Evolutionary conservation across 2,888 invertebrate species (phyloP).

Genomic region (Stenolophus ochropezus): DNA sequence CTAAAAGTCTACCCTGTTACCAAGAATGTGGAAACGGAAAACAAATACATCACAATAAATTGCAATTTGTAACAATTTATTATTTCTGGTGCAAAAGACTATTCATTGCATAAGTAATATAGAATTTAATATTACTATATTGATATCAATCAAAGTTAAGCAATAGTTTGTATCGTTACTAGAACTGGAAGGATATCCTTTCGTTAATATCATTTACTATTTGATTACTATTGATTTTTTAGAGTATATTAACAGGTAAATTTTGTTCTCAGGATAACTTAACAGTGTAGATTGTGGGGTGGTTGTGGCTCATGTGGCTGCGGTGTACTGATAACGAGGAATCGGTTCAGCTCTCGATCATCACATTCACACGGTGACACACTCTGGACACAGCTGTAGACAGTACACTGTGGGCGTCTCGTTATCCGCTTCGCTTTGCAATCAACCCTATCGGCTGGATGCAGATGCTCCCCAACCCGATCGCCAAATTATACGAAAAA

Average conservation of each 20-base stretch:
- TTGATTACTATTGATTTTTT: too few species aligned
- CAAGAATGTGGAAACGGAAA: not conserved
- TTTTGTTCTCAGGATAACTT: not conserved
- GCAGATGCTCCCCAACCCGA: not conserved
- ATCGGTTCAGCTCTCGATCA: conserved; percentile 27
- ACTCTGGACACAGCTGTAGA: conserved; percentile 39
- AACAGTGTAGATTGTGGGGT: conserved; percentile 33
- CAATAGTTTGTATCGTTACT: too few species aligned
- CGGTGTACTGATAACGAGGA: conserved; percentile 53
- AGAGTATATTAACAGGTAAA: too few species aligned
- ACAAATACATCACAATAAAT: not conserved
- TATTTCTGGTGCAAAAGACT: too few species aligned
- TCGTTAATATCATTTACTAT: too few species aligned
- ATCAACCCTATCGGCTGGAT: not conserved
- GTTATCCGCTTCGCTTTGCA: conserved; percentile 50
- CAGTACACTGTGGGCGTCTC: conserved; percentile 43
- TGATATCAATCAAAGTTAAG: too few species aligned
- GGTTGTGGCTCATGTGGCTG: conserved; percentile 45
- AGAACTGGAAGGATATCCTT: too few species aligned
- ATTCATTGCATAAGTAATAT: too few species aligned
- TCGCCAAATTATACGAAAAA: not conserved
- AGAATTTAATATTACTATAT: too few species aligned
- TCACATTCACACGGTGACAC: conserved; percentile 30
- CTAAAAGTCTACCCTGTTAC: conserved; percentile 41
- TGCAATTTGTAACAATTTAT: too few species aligned